Evolutionary conservation across 2,113 vertebrate genomes (phyloP), one percentile per base, ranked within the genome.

Genomic region (Rhea pennata): DNA sequence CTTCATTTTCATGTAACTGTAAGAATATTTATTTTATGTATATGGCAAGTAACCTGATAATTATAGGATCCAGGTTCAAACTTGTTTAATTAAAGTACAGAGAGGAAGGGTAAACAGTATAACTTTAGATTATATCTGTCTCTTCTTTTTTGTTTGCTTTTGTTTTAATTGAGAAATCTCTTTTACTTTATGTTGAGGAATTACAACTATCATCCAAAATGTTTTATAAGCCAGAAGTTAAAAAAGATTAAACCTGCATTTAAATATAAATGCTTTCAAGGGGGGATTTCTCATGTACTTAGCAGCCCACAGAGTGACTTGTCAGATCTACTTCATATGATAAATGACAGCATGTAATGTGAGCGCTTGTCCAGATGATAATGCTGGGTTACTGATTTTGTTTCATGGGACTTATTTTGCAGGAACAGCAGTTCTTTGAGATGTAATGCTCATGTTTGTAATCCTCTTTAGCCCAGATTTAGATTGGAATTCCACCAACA

Each of bases 221-320:
- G 88, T 77, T 54, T 54, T 42, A n/a, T 59, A 71, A 67, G 65
- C 23, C 2, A 1, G 51, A 22, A 53, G 9, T 40, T 92, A 87
- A n/a, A 90, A 11, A 67, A 93, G 91, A 92, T 59, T 78, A 88
- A 95, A 72, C 54, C 15, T 33, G 54, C 46, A 10, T 20, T 64
- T 78, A 22, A 58, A 10, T 3, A 13, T n/a, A 53, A 53, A 82
- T 4, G 10, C 15, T 74, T 76, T 61, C 14, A 73, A 77, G 29
- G 31, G 71, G 23, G 83, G 75, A 71, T 84, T 77, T 40, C 69
- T 86, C 59, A 53, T 53, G 23, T 53, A 53, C 50, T 84, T 66
- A 73, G 65, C 72, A 86, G 80, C 33, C 69, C 24, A 15, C 15
- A 10, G 62, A 66, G 40, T 26, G 56, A 51, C n/a, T n/a, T 62